Base-by-base conservation (phyloP, 2,888 invertebrate genomes). In the Diachrysia chrysitis region DNA sequence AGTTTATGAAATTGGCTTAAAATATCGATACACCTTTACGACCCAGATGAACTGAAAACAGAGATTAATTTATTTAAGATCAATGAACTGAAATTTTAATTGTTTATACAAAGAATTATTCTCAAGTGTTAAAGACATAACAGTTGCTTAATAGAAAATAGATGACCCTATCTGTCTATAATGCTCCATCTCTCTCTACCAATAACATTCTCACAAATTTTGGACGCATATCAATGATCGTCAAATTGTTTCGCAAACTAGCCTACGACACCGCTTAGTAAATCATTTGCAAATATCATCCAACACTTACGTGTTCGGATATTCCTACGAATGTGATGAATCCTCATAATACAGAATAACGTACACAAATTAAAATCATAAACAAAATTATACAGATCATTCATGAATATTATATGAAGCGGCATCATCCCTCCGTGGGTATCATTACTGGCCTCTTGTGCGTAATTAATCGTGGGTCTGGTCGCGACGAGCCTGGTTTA, bases 381-480 rank as follows among this genome's bases (percentile, higher is more conserved):
- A 80, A 78, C 83, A 75, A 74, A 74, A 81, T 82, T 77, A 74
- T 78, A 82, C 79, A 76, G 78, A 81, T 74, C 74, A 76, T 75
- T 80, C 71, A 79, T 92, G 88, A 90, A 92, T 91, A 88, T 90
- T 88, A 86, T 81, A 92, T 89, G 79, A 85, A 73, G 81, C 81
- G 82, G 84, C 86, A 83, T 84, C 85, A 51, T 51, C 77, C 83
- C 84, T 79, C 69, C 85, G 86, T 88, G 85, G 89, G 89, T 91
- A 92, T 92, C 92, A 90, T 90, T 89, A 90, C 89, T 88, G 86
- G 87, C 88, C 91, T 90, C 92, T 90, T 91, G 91, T 93, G 91
- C 93, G 93, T 94, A 95, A 95, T 95, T 95, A 94, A 95, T 94
- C 90, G 93, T 82, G 86, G 90, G 92, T 87, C 89, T 89, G 93